Conservation (phyloP, 1,140 invertebrate species). For the Chironomus tepperi region DNA sequence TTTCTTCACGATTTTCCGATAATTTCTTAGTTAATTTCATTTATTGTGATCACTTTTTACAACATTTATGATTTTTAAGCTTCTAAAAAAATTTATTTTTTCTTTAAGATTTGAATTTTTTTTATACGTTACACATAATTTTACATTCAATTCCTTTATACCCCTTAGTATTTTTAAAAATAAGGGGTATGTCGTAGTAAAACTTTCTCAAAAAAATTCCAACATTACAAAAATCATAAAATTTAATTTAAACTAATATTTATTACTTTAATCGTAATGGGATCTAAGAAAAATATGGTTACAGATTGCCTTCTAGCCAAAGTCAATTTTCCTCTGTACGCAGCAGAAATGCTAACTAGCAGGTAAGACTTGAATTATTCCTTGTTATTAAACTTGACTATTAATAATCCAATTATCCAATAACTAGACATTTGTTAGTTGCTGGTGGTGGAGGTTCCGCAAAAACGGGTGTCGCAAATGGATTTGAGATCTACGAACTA, state of each 20-base stretch:
- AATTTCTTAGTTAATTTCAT: too few relatives aligned
- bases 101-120: too few relatives aligned
- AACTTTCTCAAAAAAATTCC: background rate
- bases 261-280: constrained; percentile 27
- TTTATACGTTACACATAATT: too few relatives aligned
- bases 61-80: too few relatives aligned
- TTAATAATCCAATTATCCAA: background rate
- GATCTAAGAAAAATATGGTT: constrained; percentile 37
- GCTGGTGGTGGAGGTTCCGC: constrained; percentile 90
- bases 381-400: background rate
- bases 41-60: too few relatives aligned
- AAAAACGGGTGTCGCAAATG: constrained; percentile 92
- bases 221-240: background rate
- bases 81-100: too few relatives aligned
- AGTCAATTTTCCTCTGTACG: constrained; percentile 90
- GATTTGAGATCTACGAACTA: constrained; percentile 90
- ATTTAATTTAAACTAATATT: background rate
- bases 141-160: too few relatives aligned
- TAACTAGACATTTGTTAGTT: constrained; percentile 72
- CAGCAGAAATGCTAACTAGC: constrained; percentile 79
- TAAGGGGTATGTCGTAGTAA: too few relatives aligned
- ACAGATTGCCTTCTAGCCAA: constrained; percentile 61
- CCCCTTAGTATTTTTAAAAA: too few relatives aligned
- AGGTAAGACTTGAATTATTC: constrained; percentile 29
- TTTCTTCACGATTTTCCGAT: too few relatives aligned